A percentile compares a stretch with the other conserved stretches of the same genome.
phyloP scores from a whole-genome alignment of 2,888 invertebrate species.

The Amphimallon solstitiale region DNA sequence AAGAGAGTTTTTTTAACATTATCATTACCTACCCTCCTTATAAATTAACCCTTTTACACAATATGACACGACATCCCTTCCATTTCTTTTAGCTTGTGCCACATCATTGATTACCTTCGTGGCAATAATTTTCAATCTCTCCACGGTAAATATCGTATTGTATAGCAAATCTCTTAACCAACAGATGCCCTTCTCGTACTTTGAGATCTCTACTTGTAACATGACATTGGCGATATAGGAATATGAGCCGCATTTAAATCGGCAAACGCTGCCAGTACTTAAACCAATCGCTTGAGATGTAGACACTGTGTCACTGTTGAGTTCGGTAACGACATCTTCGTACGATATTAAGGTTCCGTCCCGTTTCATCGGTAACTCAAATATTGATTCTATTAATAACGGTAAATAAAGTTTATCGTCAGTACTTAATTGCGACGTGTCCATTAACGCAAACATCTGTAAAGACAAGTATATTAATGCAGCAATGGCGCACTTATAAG shows the following conservation, averaged over 20 bases:
- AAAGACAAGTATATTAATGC: not conserved
- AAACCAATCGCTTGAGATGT: slow-evolving; percentile 73
- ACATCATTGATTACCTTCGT: slow-evolving; percentile 86
- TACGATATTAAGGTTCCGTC: slow-evolving; percentile 68
- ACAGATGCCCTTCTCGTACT: slow-evolving; percentile 78
- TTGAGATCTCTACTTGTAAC: slow-evolving; percentile 80
- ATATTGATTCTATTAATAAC: slow-evolving; percentile 77
- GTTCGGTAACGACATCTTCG: slow-evolving; percentile 80
- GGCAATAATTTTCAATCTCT: slow-evolving; percentile 80
- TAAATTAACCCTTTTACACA: slow-evolving; percentile 71
- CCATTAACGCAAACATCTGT: slow-evolving; percentile 78
- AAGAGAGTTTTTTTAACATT: not conserved
- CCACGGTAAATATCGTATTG: slow-evolving; percentile 75
- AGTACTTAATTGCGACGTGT: slow-evolving; percentile 71
- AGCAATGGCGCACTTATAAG: not conserved
- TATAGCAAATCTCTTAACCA: slow-evolving; percentile 83
- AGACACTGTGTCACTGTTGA: slow-evolving; percentile 79
- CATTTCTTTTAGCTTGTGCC: slow-evolving; percentile 78
- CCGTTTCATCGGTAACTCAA: slow-evolving; percentile 78
- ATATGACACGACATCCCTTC: slow-evolving; percentile 73
- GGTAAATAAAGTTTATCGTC: slow-evolving; percentile 78
- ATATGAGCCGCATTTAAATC: slow-evolving; percentile 79
- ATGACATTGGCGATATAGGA: slow-evolving; percentile 74
- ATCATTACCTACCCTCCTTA: slow-evolving; percentile 63
- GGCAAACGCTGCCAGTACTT: slow-evolving; percentile 60